Evolutionary conservation across 2,797 vertebrate genomes (phyloP).

Genomic region (Silurus aristotelis): DNA sequence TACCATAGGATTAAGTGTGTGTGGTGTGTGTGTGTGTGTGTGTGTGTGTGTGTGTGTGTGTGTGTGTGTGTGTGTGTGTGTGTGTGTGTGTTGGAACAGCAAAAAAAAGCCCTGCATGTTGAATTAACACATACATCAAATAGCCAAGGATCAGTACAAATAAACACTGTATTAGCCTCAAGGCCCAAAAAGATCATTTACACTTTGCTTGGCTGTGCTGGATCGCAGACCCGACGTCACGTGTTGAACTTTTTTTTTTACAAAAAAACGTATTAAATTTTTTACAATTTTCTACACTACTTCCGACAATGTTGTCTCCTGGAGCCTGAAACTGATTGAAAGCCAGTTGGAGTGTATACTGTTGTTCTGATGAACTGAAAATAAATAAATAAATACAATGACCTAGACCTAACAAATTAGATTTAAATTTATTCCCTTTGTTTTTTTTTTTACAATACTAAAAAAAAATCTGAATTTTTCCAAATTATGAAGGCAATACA

Average conservation of each 20-base stretch:
- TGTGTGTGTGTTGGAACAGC: background rate
- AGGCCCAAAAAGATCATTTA: too few relatives aligned
- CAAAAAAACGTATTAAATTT: too few relatives aligned
- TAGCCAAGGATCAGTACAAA: background rate
- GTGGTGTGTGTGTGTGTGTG: conserved; percentile 69
- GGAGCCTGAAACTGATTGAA: too few relatives aligned
- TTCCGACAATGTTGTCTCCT: too few relatives aligned
- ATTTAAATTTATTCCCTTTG: too few relatives aligned
- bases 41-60: conserved; percentile 54
- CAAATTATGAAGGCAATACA: background rate
- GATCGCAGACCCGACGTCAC: background rate
- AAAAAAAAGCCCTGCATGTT: conserved; percentile 14
- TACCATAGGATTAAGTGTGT: conserved; percentile 70
- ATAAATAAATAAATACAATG: background rate
- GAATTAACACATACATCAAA: background rate
- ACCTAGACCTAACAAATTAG: too few relatives aligned
- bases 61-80: conserved; percentile 3
- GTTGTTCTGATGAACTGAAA: background rate
- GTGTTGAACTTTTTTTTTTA: too few relatives aligned
- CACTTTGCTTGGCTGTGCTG: background rate
- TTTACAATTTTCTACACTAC: too few relatives aligned
- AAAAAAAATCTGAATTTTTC: background rate
- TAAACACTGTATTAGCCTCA: conserved; percentile 5
- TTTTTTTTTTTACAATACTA: too few relatives aligned
- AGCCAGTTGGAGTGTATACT: background rate